Evolutionary conservation across 2,888 invertebrate species (phyloP), one percentile per base, ranked within the genome.

Genomic region (Agrilus mali): DNA sequence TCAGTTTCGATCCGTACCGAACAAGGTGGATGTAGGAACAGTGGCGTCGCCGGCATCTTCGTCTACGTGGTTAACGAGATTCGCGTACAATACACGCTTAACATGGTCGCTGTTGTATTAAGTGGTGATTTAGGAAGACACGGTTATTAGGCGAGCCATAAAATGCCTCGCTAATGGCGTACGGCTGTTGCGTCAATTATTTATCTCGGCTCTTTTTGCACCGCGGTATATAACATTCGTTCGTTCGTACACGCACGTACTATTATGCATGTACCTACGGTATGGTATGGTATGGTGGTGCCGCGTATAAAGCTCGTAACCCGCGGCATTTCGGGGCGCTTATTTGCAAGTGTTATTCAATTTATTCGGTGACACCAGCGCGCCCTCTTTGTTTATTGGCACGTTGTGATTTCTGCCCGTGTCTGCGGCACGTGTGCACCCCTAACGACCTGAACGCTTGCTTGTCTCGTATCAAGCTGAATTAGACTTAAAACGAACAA

Each of bases 291-390:
- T n/a, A n/a, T n/a, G 27, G 2, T 3, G 10, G 27, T 10, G 10
- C 49, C 49, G 42, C 27, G 8, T 27, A 27, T 27, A 27, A 27
- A 27, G 27, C 27, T 27, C 20, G 20, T 16, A 17, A 17, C 20
- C 12, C 14, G 16, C 27, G 27, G 27, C 27, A 27, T 27, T 27
- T 50, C 46, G 48, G 53, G 59, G 66, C 62, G 65, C 67, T 67
- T 67, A 67, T 66, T 65, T 65, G 66, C 68, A 68, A 68, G 65
- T 67, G 68, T 66, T 63, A 64, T 63, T 65, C 65, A 65, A 68
- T 67, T 67, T 68, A 68, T 67, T 64, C 61, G 63, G 61, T 62
- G 64, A 60, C 63, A 64, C 63, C 60, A 61, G 59, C 60, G 60
- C 60, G 54, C 52, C 27, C 27, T 27, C 27, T 55, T 63, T 64